Evolutionary conservation across 2,888 invertebrate species (phyloP), one percentile per base, ranked within the genome.

Genomic region (Exephanes ischioxanthus): DNA sequence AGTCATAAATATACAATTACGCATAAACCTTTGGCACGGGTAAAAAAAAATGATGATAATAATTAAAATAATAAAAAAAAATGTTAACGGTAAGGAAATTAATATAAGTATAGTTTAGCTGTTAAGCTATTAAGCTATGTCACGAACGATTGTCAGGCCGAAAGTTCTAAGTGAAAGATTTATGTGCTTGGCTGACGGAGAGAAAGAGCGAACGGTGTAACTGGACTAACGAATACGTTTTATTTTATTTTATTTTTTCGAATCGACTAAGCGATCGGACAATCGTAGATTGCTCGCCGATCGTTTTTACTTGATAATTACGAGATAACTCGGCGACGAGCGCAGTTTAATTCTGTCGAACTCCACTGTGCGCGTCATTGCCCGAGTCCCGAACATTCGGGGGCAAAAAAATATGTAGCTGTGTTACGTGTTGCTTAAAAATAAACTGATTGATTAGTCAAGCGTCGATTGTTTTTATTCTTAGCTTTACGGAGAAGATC

Each of bases 361-460:
- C 22, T 63, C 45, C 16, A 37, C 63, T 73, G 58, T 61, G 66
- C 48, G 66, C 41, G 16, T 61, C 26, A 63, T 71, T 66, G 16
- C 41, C 22, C 63, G 55, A 55, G 26, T 67, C 41, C 55, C 41
- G 45, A 67, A 75, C 55, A 22, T 80, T 66, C 48, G 77, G 63
- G 68, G 72, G 58, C 61, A 61, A 48, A 66, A 73, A 89, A 88
- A 89, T 91, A 88, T 92, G 90, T 92, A 92, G 91, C 89, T 88
- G 91, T 92, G 91, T 93, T 92, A 92, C 90, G 92, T 93, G 92
- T 93, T 92, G 92, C 93, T 93, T 93, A 92, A 86, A 92, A 92
- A 91, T 90, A 91, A 91, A 91, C 53, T 66, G 73, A 78, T 68
- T 77, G 63, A 77, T 72, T 73, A 51, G 68, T 73, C 26, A 75